Evolutionary conservation across 1,140 invertebrate genomes (phyloP).

Genomic region (Ditylenchus dipsaci): DNA sequence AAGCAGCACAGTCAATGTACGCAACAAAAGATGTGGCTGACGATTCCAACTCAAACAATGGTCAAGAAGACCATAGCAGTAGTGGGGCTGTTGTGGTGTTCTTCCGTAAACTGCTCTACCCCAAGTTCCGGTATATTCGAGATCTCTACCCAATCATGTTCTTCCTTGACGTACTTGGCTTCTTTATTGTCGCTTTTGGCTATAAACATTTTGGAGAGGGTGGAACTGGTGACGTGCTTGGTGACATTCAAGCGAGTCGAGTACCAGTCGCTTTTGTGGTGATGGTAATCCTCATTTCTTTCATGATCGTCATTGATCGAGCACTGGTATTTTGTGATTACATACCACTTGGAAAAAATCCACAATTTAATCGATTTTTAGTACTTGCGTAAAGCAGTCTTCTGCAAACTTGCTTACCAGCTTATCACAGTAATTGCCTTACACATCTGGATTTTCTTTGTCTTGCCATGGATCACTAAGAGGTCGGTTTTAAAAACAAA

Average conservation of each 20-base stretch:
- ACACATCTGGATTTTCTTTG: constrained; percentile 95
- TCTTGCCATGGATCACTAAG: constrained; percentile 84
- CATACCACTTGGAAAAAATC: too few species aligned
- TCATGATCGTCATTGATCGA: constrained; percentile 86
- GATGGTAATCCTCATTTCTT: constrained; percentile 85
- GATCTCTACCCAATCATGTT: constrained; percentile 99
- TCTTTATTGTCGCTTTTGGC: constrained; percentile 90
- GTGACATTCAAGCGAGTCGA: constrained; percentile 70
- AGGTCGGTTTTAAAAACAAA: constrained; percentile 59
- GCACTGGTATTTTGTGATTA: constrained; percentile 65
- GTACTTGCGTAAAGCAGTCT: constrained; percentile 87
- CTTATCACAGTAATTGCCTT: constrained; percentile 83
- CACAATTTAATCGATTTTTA: too few species aligned
- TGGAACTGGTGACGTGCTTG: constrained; percentile 29
- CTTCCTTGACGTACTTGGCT: constrained; percentile 95
- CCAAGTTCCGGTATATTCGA: constrained; percentile 73
- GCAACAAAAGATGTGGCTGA: too few species aligned
- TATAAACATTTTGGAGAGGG: constrained; percentile 76
- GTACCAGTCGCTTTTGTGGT: constrained; percentile 87
- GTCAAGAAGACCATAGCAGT: constrained; percentile 3
- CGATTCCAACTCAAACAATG: too few species aligned
- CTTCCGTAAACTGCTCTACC: constrained; percentile 72
- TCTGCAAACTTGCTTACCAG: constrained; percentile 86
- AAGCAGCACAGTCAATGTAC: too few species aligned
- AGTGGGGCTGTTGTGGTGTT: constrained; percentile 61